A percentile compares a stretch with the other conserved stretches of the same genome.
These are phyloP conservation scores for Atopsyche davidsoni DNA, from an alignment of 1,140 invertebrate species.

Conservation along the genomic window DNA sequence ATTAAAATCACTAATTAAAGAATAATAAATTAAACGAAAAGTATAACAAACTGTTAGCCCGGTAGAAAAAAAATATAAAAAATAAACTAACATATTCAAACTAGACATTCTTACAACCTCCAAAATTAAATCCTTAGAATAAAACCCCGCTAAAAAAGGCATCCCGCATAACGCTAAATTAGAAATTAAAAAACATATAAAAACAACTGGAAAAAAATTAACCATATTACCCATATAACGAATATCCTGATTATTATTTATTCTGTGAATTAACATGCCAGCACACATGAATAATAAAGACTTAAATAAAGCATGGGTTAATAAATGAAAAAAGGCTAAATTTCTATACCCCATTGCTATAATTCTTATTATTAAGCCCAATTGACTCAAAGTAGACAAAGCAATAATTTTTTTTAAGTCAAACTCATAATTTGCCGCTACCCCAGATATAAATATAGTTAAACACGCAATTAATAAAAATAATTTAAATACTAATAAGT, in stretches of 20 bases:
- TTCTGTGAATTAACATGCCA: slow-evolving; percentile 55
- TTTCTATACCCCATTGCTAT: slow-evolving; percentile 47
- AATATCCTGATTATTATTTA: slow-evolving; percentile 57
- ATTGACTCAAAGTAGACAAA: slow-evolving; percentile 62
- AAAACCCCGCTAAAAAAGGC: slow-evolving; percentile 58
- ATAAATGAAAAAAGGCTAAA: slow-evolving; percentile 58
- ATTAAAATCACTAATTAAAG: slow-evolving; percentile 43
- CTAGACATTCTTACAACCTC: slow-evolving; percentile 44
- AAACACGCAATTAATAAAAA: slow-evolving; percentile 45
- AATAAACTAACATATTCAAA: slow-evolving; percentile 48
- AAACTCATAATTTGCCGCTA: slow-evolving; percentile 55
- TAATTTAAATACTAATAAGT: slow-evolving; percentile 33
- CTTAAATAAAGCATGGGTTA: slow-evolving; percentile 59
- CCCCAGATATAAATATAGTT: slow-evolving; percentile 56
- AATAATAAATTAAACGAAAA: slow-evolving; percentile 51
- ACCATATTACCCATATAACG: slow-evolving; percentile 47
- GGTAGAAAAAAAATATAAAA: slow-evolving; percentile 48
- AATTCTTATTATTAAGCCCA: too few species aligned
- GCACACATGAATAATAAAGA: slow-evolving; percentile 57
- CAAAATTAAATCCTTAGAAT: slow-evolving; percentile 60
- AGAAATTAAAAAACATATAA: slow-evolving; percentile 44
- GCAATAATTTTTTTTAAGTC: slow-evolving; percentile 69
- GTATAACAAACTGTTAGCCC: slow-evolving; percentile 50
- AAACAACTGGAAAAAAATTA: slow-evolving; percentile 40
- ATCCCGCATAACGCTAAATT: slow-evolving; percentile 50